Evolutionary conservation across 37 sponge, comb jelly and placozoan genomes (phyloP), one percentile per base, ranked within the genome.

Genomic region (Tethya wilhelma): DNA sequence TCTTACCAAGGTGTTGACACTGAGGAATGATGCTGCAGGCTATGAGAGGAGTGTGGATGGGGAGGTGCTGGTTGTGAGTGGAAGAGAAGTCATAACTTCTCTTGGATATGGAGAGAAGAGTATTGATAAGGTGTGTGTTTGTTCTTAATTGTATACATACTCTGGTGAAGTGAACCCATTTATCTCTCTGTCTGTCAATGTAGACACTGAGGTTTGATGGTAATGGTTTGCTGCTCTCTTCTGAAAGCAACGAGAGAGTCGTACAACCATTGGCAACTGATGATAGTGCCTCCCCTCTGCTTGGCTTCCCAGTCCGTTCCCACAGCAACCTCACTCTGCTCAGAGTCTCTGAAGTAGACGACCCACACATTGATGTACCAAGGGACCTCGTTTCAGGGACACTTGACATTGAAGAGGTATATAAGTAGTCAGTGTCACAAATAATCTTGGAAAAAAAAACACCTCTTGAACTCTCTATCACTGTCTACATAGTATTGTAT

Each of bases 221-320:
- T n/a, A 29, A 4, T 64, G 65, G 78, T 42, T 25, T 77, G 6
- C 64, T 77, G 31, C 9, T 64, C 33, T 62, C 65, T 25, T 64
- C 44, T 28, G 62, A 44, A 12, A 77, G 45, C 53, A 30, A 40
- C 64, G 78, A 77, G 46, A 8, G 5, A 4, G 8, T 64, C 7
- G 25, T 37, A 33, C 19, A 6, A 5, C 26, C 30, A 2, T 26
- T 4, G 8, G 26, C 17, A 38, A 29, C 36, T 2, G 4, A 4
- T 29, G 36, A 29, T 6, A 2, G 4, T 4, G 7, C 45, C 17
- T 7, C 44, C 14, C 31, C 25, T 55, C 74, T 73, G 7, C 49
- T 71, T 17, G 9, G 23, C 56, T 73, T 38, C 58, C 74, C 74
- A 30, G 17, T 55, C 1, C 22, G 31, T 23, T 49, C 74, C 12